Conservation (phyloP, 23 tunicate genomes). For the Styela clava region DNA sequence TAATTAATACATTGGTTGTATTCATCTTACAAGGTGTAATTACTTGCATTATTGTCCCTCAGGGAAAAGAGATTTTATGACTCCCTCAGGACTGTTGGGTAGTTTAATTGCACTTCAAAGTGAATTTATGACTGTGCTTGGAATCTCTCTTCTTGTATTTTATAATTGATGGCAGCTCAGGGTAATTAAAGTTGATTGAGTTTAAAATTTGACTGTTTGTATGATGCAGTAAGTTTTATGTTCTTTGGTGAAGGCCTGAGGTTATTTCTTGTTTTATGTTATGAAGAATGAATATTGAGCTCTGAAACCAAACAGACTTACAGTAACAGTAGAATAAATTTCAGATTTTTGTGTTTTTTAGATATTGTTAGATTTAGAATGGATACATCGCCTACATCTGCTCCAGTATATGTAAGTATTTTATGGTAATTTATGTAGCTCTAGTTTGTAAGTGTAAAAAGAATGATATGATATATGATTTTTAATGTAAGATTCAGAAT, state of each 20-base stretch:
- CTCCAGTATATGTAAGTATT: conserved; percentile 70
- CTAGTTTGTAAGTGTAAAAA: too few relatives aligned
- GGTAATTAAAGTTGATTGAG: background rate
- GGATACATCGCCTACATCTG: conserved; percentile 47
- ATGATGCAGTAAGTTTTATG: too few relatives aligned
- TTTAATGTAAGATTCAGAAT: too few relatives aligned
- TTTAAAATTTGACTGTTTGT: too few relatives aligned
- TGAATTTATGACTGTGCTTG: background rate
- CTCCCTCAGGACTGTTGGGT: background rate
- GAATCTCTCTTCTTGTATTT: background rate
- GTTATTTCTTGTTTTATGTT: too few relatives aligned
- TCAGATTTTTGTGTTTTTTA: too few relatives aligned
- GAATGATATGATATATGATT: too few relatives aligned
- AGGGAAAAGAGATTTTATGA: background rate
- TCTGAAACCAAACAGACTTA: too few relatives aligned
- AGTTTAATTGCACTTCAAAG: background rate
- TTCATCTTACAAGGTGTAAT: background rate
- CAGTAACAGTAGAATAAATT: too few relatives aligned
- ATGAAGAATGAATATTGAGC: too few relatives aligned
- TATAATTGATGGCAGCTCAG: background rate
- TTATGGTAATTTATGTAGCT: background rate
- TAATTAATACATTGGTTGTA: background rate
- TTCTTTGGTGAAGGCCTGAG: too few relatives aligned
- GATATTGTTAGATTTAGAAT: conserved; percentile 6
- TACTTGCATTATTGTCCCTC: background rate